Evolutionary conservation across 2,888 invertebrate genomes (phyloP).

Genomic region (Chydorus sphaericus): DNA sequence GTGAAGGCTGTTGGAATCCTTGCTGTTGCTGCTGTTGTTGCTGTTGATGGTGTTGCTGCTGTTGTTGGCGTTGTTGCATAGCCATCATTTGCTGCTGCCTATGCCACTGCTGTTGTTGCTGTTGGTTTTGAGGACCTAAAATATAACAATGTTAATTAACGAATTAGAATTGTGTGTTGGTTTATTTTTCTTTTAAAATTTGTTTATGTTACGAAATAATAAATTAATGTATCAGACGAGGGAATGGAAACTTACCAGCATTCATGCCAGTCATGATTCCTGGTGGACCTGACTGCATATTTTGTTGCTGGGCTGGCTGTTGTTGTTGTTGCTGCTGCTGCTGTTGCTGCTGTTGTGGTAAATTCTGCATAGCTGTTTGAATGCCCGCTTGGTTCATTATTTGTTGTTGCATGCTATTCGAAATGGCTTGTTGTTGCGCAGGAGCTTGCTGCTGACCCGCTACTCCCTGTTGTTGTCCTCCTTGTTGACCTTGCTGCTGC

Average conservation of each 20-base stretch:
- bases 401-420: constrained; percentile 3
- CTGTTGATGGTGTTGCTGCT: constrained; percentile 25
- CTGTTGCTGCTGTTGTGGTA: constrained; percentile 31
- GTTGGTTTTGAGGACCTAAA: constrained; percentile 18
- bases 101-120: constrained; percentile 27
- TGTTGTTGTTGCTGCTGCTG: constrained; percentile 25
- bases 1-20: constrained; percentile 42
- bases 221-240: too few relatives aligned
- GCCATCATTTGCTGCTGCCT: constrained; percentile 27
- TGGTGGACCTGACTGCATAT: constrained; percentile 16
- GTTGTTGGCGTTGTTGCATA: constrained; percentile 31
- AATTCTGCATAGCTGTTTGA: constrained; percentile 2
- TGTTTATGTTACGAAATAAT: too few relatives aligned
- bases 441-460: constrained; percentile 9
- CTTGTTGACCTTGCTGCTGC: constrained; percentile 19
- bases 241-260: constrained; percentile 3
- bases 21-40: constrained; percentile 29
- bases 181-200: too few relatives aligned
- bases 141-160: constrained; percentile 17
- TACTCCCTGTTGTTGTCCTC: constrained; percentile 31
- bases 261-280: constrained; percentile 17
- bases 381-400: constrained; percentile 5
- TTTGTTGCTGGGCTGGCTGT: constrained; percentile 19
- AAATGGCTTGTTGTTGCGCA: neutral
- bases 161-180: constrained; percentile 11